phyloP scores from a whole-genome alignment of 1,140 invertebrate genomes.

The Coenobita brevimanus region DNA sequence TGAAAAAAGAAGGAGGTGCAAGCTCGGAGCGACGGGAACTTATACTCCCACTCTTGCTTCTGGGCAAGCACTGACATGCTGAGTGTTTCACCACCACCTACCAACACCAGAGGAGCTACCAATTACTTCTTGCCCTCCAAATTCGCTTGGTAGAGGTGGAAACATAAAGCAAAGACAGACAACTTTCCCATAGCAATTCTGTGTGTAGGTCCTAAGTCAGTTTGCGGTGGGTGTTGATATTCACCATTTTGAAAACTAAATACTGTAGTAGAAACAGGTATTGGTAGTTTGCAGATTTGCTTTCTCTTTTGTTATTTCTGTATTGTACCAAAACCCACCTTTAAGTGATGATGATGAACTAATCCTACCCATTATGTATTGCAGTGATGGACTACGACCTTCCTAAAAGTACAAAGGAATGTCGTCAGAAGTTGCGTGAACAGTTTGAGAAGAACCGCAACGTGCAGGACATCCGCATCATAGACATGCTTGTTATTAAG shows the following conservation, averaged over 20 bases:
- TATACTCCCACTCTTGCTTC: too few relatives aligned
- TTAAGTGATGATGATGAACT: neutral
- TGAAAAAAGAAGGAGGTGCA: too few relatives aligned
- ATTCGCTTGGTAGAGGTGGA: too few relatives aligned
- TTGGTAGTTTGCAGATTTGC: neutral
- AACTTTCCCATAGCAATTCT: too few relatives aligned
- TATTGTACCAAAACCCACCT: neutral
- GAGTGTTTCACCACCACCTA: too few relatives aligned
- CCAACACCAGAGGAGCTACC: too few relatives aligned
- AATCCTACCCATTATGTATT: slow-evolving; percentile 71
- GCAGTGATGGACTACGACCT: slow-evolving; percentile 86
- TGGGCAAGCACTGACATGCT: too few relatives aligned
- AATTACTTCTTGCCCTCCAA: too few relatives aligned
- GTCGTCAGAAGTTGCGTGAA: slow-evolving; percentile 84
- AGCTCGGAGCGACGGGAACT: too few relatives aligned
- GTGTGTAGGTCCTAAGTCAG: too few relatives aligned
- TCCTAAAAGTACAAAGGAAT: slow-evolving; percentile 81
- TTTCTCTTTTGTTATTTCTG: neutral
- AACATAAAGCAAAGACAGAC: too few relatives aligned
- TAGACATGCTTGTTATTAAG: slow-evolving; percentile 93
- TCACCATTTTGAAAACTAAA: neutral
- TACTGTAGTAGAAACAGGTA: neutral
- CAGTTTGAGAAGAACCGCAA: slow-evolving; percentile 85
- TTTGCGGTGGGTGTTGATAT: too few relatives aligned
- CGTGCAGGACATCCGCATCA: slow-evolving; percentile 87